Conservation (phyloP, 2,888 invertebrate genomes). For the Ennomos erosarius region DNA sequence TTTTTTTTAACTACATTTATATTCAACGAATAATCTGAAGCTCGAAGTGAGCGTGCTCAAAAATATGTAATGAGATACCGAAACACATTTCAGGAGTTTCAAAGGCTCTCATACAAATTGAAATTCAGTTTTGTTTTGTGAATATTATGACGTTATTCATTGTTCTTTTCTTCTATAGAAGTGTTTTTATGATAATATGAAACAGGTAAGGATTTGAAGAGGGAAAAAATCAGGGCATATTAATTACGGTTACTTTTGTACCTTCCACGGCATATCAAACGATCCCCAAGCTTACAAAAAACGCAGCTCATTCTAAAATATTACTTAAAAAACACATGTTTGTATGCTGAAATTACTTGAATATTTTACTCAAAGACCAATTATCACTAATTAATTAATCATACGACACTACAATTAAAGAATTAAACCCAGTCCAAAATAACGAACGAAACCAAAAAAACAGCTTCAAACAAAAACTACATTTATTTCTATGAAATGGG, state of each 20-base stretch:
- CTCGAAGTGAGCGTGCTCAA: conserved; percentile 1
- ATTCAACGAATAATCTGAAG: background rate
- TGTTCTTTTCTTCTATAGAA: conserved; percentile 3
- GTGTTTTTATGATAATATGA: no score
- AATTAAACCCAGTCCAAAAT: background rate
- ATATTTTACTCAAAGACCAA: no score
- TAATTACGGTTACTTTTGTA: no score
- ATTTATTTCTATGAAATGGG: conserved; percentile 35
- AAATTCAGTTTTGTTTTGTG: conserved; percentile 6
- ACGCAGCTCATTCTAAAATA: no score
- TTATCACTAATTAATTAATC: no score
- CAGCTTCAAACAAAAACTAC: conserved; percentile 32
- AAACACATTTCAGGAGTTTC: conserved; percentile 3
- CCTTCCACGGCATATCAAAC: no score
- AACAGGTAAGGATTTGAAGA: no score
- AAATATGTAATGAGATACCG: conserved; percentile 1
- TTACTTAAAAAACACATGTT: no score
- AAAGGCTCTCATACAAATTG: conserved; percentile 26
- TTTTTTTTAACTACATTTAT: background rate
- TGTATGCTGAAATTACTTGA: no score
- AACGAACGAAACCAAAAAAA: background rate
- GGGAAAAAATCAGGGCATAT: no score
- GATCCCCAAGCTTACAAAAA: no score
- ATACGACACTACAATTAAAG: no score
- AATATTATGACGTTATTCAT: conserved; percentile 12